phyloP scores from a whole-genome alignment of 2,113 vertebrate species.

The Podarcis cretensis region DNA sequence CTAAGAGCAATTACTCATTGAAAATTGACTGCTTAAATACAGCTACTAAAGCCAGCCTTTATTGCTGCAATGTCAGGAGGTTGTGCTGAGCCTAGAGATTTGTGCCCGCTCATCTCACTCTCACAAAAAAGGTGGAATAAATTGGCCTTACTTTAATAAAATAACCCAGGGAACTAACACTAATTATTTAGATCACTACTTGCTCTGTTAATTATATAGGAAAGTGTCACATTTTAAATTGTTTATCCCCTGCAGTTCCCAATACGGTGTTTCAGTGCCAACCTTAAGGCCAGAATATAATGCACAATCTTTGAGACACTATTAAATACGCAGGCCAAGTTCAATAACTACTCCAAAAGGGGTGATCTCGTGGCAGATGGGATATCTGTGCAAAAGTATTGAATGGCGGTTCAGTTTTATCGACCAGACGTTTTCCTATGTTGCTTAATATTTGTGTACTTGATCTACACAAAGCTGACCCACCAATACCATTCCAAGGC shows the following conservation, averaged over 20 bases:
- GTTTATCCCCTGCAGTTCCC: background rate
- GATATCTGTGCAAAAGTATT: background rate
- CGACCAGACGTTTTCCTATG: background rate
- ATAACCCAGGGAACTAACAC: fast-evolving
- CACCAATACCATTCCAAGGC: background rate
- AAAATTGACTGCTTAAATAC: background rate
- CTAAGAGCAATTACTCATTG: background rate
- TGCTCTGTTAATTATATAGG: background rate
- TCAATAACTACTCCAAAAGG: background rate
- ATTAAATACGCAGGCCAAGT: background rate
- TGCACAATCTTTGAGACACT: background rate
- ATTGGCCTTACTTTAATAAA: background rate
- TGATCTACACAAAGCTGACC: background rate
- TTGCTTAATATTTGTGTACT: background rate
- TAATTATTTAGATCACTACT: background rate
- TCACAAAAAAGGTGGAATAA: background rate
- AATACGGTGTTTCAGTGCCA: background rate
- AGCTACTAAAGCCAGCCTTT: background rate
- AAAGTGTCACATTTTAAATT: background rate
- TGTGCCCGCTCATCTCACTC: fast-evolving
- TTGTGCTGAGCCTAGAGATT: background rate
- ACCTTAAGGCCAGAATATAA: fast-evolving
- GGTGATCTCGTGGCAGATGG: no score
- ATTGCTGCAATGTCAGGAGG: background rate
- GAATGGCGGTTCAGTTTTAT: no score